Base-by-base conservation (phyloP, 1,140 invertebrate genomes). In the Drosophila tsacasi region DNA sequence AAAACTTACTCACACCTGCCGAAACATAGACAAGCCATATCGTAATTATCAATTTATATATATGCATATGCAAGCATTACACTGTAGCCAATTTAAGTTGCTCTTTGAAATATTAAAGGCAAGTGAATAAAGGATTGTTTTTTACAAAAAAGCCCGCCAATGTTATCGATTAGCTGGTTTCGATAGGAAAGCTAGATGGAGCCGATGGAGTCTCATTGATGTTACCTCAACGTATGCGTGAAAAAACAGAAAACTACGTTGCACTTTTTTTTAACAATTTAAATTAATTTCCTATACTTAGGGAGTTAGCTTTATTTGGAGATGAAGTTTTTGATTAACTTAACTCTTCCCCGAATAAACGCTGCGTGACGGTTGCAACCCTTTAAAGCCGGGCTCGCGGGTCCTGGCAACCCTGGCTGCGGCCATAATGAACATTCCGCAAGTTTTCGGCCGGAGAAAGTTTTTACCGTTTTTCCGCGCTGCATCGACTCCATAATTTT, bases 1-100 rank as follows among this genome's bases (percentile, higher is more conserved):
- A 57, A 57, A 55, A 61, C 61, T 69, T 73, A 73, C 55, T 73
- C 37, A 73, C 67, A 73, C 67, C 54, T 73, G 67, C 68, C 68
- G 65, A 72, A 72, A 66, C 35, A 57, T 71, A 71, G 67, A 68
- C 47, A 68, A 72, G 30, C 71, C 71, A 73, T 73, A 73, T 73
- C 68, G 71, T 35, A 73, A 50, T 73, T 49, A 60, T 73, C 68
- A 73, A 61, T 73, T 73, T 73, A 61, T 73, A 69, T 42, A 62
- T 25, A 13, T 46, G 25, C 46, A 68, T 68, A 73, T 23, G 30
- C 54, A 27, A 59, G 37, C 52, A 59, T 50, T 10, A 37, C 71
- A 58, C 50, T 60, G 19, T 65, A 73, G 69, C 46, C 67, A 73
- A 61, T 52, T 72, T 61, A 52, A 61, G n/a, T 73, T 73, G 67